Conservation (phyloP, 2,888 invertebrate species). For the Eucera pruinosa region DNA sequence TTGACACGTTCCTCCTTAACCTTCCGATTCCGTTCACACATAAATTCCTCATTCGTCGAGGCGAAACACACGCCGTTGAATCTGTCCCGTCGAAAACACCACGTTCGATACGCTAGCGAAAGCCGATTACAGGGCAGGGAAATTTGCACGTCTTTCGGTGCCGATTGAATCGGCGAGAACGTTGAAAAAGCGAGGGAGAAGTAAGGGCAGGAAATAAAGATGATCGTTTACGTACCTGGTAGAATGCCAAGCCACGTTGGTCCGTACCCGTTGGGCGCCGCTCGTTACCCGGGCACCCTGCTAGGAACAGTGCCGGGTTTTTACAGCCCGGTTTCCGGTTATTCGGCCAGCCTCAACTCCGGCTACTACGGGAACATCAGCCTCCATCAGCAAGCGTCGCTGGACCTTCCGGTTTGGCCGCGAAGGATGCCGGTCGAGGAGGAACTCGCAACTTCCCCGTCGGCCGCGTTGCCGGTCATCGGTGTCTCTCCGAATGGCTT, state of each 20-base stretch:
- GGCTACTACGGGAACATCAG: constrained; percentile 71
- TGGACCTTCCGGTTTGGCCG: constrained; percentile 82
- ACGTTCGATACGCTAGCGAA: too few species aligned
- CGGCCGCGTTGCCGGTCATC: constrained; percentile 72
- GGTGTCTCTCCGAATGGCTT: constrained; percentile 71
- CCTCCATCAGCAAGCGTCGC: constrained; percentile 66
- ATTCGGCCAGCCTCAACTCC: constrained; percentile 59
- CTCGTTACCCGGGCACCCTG: constrained; percentile 81
- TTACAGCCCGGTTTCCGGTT: constrained; percentile 78
- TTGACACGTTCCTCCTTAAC: too few species aligned
- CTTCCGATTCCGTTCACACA: background rate
- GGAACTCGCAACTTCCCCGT: constrained; percentile 77
- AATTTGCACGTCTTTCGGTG: constrained; percentile 70
- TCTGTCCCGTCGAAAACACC: too few species aligned
- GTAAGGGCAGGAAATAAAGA: constrained; percentile 62
- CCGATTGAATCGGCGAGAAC: constrained; percentile 31
- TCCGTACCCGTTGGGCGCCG: constrained; percentile 80
- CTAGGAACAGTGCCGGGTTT: constrained; percentile 77
- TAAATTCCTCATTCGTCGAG: constrained; percentile 4
- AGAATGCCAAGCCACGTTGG: constrained; percentile 83
- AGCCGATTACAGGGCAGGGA: constrained; percentile 17
- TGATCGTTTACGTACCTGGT: constrained; percentile 84
- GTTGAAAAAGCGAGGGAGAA: constrained; percentile 12
- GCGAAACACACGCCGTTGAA: too few species aligned
- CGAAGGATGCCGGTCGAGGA: constrained; percentile 83